Conservation (phyloP, 2,797 vertebrate species). For the Balearica regulorum region DNA sequence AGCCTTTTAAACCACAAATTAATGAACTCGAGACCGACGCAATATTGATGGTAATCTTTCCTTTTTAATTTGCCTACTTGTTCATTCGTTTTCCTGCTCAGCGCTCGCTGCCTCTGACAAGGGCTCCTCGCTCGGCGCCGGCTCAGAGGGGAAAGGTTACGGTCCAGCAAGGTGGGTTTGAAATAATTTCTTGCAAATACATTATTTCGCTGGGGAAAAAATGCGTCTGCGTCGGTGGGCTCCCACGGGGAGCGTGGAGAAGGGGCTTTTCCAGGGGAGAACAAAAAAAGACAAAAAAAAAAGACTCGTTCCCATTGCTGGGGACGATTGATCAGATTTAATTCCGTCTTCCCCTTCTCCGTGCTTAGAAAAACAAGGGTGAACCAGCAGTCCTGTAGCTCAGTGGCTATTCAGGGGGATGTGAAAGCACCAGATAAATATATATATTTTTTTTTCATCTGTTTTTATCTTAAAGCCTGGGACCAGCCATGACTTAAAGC, state of each 20-base stretch:
- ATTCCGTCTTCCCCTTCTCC: not conserved
- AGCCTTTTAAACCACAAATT: not conserved
- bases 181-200: not conserved
- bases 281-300: no score
- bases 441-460: not conserved
- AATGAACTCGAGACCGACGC: not conserved
- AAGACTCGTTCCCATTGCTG: not conserved
- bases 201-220: not conserved
- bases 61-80: not conserved
- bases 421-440: not conserved
- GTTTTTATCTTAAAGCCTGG: not conserved
- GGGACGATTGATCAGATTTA: not conserved
- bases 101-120: not conserved
- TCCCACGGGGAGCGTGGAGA: rapidly evolving
- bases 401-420: not conserved
- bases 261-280: no score
- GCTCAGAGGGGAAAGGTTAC: not conserved
- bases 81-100: not conserved
- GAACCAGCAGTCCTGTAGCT: not conserved
- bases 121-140: not conserved
- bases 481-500: not conserved
- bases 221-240: rapidly evolving
- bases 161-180: not conserved
- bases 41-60: not conserved
- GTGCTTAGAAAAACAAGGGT: not conserved